phyloP scores from a whole-genome alignment of 2,888 invertebrate species.

The Vanessa cardui region DNA sequence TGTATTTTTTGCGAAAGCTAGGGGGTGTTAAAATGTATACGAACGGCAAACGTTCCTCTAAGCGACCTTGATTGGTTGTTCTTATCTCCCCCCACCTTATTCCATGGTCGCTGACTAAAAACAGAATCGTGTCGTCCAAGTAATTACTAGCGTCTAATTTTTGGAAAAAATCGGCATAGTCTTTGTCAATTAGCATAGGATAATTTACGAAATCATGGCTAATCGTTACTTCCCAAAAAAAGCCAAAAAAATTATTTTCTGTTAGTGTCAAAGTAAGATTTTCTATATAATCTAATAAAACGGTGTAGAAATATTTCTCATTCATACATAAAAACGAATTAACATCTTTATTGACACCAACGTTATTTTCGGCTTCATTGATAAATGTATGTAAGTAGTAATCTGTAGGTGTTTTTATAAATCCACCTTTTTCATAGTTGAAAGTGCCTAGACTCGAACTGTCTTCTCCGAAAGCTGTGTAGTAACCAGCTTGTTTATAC shows the following conservation, averaged over 20 bases:
- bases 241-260: constrained; percentile 85
- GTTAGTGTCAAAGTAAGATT: constrained; percentile 83
- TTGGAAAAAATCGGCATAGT: constrained; percentile 81
- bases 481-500: constrained; percentile 86
- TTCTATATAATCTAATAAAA: constrained; percentile 86
- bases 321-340: constrained; percentile 87
- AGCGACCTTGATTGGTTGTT: constrained; percentile 89
- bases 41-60: constrained; percentile 93
- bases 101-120: constrained; percentile 94
- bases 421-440: constrained; percentile 88
- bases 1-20: constrained; percentile 85
- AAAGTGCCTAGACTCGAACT: constrained; percentile 88
- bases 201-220: constrained; percentile 91
- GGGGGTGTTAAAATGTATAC: constrained; percentile 87
- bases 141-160: constrained; percentile 70
- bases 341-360: constrained; percentile 82
- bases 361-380: constrained; percentile 77
- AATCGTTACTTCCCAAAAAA: constrained; percentile 91
- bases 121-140: constrained; percentile 85
- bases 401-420: constrained; percentile 88
- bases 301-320: constrained; percentile 84
- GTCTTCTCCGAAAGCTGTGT: constrained; percentile 91
- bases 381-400: constrained; percentile 90
- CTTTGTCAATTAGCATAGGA: constrained; percentile 86
- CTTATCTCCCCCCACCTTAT: constrained; percentile 91